Percentiles rank a stretch among this genome's conserved stretches.
These are phyloP conservation scores for Diachasma alloeum DNA, from an alignment of 1,140 invertebrate species.

Conservation along the genomic window DNA sequence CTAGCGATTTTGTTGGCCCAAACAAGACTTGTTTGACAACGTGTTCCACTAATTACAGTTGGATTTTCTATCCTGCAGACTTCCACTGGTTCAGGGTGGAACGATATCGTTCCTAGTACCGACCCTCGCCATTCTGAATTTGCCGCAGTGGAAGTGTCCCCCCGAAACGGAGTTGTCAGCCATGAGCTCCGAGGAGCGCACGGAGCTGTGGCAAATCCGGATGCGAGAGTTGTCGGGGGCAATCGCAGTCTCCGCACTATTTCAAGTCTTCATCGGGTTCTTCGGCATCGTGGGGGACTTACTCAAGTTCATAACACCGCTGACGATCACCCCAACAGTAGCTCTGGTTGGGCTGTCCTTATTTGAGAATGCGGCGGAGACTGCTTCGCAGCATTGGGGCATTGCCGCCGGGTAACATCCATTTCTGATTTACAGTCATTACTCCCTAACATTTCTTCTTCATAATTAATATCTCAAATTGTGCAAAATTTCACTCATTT, in stretches of 20 bases:
- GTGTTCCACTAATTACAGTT: not conserved
- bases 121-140: constrained; percentile 81
- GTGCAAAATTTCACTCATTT: too few relatives aligned
- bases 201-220: constrained; percentile 77
- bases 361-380: constrained; percentile 79
- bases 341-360: constrained; percentile 81
- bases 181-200: constrained; percentile 69
- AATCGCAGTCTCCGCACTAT: constrained; percentile 81
- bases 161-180: constrained; percentile 60
- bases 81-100: constrained; percentile 80
- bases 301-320: constrained; percentile 78
- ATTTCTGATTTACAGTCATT: not conserved
- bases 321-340: constrained; percentile 84
- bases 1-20: too few relatives aligned
- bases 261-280: constrained; percentile 80
- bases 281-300: constrained; percentile 78
- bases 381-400: constrained; percentile 82
- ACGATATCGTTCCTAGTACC: constrained; percentile 88
- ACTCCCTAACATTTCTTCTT: not conserved
- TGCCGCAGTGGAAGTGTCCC: constrained; percentile 84
- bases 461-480: not conserved
- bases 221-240: constrained; percentile 87
- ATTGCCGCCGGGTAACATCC: constrained; percentile 75
- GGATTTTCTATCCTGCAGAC: constrained; percentile 53
- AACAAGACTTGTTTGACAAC: too few relatives aligned